phyloP scores from a whole-genome alignment of 2,888 invertebrate species.

The Drosophila setosimentum region DNA sequence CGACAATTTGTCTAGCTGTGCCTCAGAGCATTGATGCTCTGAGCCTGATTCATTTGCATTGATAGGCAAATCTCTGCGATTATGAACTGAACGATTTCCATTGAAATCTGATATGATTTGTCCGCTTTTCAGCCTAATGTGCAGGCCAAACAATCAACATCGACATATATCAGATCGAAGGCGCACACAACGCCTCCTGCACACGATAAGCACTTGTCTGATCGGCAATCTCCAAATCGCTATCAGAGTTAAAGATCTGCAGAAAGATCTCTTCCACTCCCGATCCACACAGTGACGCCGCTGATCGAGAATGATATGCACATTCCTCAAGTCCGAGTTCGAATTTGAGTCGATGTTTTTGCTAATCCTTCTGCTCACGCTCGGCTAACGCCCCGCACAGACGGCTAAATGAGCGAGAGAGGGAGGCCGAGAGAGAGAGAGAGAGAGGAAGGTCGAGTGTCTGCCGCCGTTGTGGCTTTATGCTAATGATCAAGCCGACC shows the following conservation, averaged over 20 bases:
- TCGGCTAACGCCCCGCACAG: conserved; percentile 69
- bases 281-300: conserved; percentile 32
- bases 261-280: conserved; percentile 32
- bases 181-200: conserved; percentile 35
- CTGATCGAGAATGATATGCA: conserved; percentile 75
- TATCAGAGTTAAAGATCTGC: conserved; percentile 51
- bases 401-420: conserved; percentile 15
- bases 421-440: conserved; percentile 7
- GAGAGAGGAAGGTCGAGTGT: conserved; percentile 36
- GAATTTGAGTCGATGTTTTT: conserved; percentile 18
- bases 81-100: conserved; percentile 54
- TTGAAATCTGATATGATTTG: conserved; percentile 65
- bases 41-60: conserved; percentile 52
- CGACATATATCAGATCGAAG: conserved; percentile 44
- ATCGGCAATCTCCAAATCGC: conserved; percentile 61
- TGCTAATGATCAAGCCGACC: conserved; percentile 78
- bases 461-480: conserved; percentile 79
- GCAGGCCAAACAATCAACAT: conserved; percentile 29
- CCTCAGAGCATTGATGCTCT: not conserved
- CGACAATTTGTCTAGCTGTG: conserved; percentile 56
- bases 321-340: conserved; percentile 52
- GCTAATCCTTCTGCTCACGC: conserved; percentile 73
- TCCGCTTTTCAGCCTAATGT: conserved; percentile 49
- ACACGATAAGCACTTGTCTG: conserved; percentile 75
- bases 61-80: conserved; percentile 69